Conservation (phyloP, 2,888 invertebrate genomes). For the Mactromeris polynyma region DNA sequence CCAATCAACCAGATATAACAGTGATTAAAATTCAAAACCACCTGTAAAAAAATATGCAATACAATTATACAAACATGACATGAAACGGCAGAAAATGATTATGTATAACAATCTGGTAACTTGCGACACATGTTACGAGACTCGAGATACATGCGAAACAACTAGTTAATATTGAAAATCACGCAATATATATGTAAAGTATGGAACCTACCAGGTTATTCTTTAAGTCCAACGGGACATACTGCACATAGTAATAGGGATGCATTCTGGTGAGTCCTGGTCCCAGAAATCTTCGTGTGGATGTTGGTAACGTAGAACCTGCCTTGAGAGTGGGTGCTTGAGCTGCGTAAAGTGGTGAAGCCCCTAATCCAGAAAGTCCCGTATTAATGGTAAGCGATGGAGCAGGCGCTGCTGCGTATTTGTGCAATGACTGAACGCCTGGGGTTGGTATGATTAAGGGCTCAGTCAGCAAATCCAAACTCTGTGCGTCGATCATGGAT, state of each 20-base stretch:
- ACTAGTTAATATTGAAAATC: neutral
- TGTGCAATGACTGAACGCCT: slow-evolving; percentile 39
- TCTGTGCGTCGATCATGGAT: slow-evolving; percentile 72
- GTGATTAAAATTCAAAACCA: neutral
- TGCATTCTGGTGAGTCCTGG: slow-evolving; percentile 82
- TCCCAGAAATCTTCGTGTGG: slow-evolving; percentile 70
- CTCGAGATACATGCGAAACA: neutral
- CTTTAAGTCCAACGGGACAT: slow-evolving; percentile 82
- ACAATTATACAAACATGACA: neutral
- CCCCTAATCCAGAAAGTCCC: slow-evolving; percentile 63
- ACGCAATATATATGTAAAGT: neutral
- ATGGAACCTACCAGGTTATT: slow-evolving; percentile 79
- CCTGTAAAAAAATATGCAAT: neutral
- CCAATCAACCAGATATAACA: neutral
- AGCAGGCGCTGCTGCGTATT: slow-evolving; percentile 57
- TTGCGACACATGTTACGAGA: neutral
- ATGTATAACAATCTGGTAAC: neutral
- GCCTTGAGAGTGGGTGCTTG: slow-evolving; percentile 60
- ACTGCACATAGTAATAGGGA: slow-evolving; percentile 84
- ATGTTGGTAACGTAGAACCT: slow-evolving; percentile 45
- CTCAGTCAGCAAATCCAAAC: slow-evolving; percentile 67
- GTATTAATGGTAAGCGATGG: slow-evolving; percentile 62
- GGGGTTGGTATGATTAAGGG: slow-evolving; percentile 64
- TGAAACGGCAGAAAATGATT: neutral
- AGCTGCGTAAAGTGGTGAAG: slow-evolving; percentile 59